Evolutionary conservation across 2,888 invertebrate genomes (phyloP), one percentile per base, ranked within the genome.

Genomic region (Neoitamus cyanurus): DNA sequence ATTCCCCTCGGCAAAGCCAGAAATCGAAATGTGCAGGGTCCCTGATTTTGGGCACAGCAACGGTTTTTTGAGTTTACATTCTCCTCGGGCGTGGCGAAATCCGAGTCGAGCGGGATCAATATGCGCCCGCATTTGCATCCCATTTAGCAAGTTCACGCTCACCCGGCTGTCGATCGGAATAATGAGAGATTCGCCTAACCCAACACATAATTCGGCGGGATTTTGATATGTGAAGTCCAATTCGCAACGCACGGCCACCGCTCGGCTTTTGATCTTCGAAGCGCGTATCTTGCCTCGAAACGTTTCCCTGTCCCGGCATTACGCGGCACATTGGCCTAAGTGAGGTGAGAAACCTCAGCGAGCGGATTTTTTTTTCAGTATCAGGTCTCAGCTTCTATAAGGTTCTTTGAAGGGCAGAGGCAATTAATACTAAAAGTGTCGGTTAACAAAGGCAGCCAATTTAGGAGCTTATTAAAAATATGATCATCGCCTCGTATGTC

Each of bases 81-180:
- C 25, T 5, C 15, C 15, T 58, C 58, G 58, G 75, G 75, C 75
- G 75, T 75, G 75, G 75, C 75, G 75, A 75, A 75, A 75, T 75
- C 25, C 25, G 75, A 75, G 75, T 75, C 42, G 75, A 28, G 42
- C 42, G 42, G 42, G 42, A 75, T 75, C 42, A 75, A 75, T 75
- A 75, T n/a, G 75, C 5, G 58, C 58, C 58, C 58, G 58, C 58
- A 73, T 73, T 73, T 73, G 34, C 73, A 73, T 73, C 73, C 73
- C 36, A 36, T 36, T 73, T 73, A 73, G 73, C 73, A 34, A 73
- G 11, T 34, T 36, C 73, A 70, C 70, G 70, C 70, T 70, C 31
- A 70, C 20, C 25, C 58, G 58, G 58, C 58, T 58, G 9, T 20
- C 48, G 58, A 15, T 7, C 11, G 15, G 6, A 58, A 58, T 58